phyloP scores from a whole-genome alignment of 1,140 invertebrate species.

The Cataglyphis hispanica region DNA sequence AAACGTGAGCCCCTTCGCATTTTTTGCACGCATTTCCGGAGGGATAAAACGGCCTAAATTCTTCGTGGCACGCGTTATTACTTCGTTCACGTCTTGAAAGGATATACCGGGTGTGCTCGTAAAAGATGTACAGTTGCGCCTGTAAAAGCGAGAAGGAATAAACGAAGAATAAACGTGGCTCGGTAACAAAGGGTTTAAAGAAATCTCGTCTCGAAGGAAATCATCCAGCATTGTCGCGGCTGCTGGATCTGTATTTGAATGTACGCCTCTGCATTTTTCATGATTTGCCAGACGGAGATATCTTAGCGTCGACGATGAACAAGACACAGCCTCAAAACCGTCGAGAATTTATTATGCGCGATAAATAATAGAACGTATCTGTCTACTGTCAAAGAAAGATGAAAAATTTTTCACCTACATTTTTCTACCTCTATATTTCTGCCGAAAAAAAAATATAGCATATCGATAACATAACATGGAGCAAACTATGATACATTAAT shows the following conservation, averaged over 20 bases:
- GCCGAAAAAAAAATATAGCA: neutral
- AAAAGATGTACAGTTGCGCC: constrained; percentile 26
- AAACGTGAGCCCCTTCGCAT: constrained; percentile 6
- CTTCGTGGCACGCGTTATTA: constrained; percentile 19
- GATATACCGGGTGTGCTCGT: constrained; percentile 23
- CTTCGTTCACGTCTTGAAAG: neutral
- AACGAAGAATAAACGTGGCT: constrained; percentile 32
- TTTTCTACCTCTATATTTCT: neutral
- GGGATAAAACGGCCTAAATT: constrained; percentile 40
- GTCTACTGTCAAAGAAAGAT: neutral
- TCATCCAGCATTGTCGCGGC: constrained; percentile 47
- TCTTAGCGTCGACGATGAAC: constrained; percentile 24
- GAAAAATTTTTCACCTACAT: neutral
- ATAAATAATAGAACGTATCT: neutral
- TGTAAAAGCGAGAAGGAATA: constrained; percentile 29
- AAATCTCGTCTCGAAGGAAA: constrained; percentile 60
- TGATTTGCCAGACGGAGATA: constrained; percentile 26
- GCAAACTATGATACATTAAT: neutral
- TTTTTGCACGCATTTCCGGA: constrained; percentile 33
- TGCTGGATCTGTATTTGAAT: constrained; percentile 49
- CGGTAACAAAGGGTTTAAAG: constrained; percentile 58
- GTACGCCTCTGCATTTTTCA: constrained; percentile 51
- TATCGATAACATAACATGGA: neutral
- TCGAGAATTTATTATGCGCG: constrained; percentile 21
- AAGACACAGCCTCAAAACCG: neutral